Conservation (phyloP, 2,888 invertebrate species). For the Apotomis betuletana region DNA sequence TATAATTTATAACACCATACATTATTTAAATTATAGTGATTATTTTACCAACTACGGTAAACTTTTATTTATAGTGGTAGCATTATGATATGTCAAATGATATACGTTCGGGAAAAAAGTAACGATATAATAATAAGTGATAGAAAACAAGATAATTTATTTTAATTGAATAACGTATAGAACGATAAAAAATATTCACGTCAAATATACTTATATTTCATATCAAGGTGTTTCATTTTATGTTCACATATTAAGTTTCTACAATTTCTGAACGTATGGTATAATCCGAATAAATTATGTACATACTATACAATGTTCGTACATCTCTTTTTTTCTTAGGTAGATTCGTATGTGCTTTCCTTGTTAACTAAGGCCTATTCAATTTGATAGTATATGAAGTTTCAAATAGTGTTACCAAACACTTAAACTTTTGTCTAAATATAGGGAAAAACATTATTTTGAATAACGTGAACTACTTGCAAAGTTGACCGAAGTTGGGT, state of each 20-base stretch:
- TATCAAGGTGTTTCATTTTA: no score
- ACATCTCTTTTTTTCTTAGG: neutral
- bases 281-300: conserved; percentile 2
- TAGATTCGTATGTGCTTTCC: neutral
- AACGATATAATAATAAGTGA: no score
- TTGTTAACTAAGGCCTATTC: neutral
- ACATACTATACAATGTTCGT: neutral
- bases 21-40: no score
- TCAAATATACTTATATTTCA: no score
- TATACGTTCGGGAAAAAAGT: neutral
- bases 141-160: no score
- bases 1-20: no score
- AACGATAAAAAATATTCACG: no score
- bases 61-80: neutral
- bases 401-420: no score
- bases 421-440: no score
- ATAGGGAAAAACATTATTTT: neutral
- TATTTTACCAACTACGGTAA: no score
- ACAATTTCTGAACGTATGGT: conserved; percentile 9
- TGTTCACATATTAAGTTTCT: neutral
- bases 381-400: conserved; percentile 10
- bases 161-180: no score
- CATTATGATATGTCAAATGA: neutral
- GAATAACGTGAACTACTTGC: neutral
- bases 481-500: no score